Evolutionary conservation across 1,140 invertebrate species (phyloP), one percentile per base, ranked within the genome.

Genomic region (Alviniconcha marisindica): DNA sequence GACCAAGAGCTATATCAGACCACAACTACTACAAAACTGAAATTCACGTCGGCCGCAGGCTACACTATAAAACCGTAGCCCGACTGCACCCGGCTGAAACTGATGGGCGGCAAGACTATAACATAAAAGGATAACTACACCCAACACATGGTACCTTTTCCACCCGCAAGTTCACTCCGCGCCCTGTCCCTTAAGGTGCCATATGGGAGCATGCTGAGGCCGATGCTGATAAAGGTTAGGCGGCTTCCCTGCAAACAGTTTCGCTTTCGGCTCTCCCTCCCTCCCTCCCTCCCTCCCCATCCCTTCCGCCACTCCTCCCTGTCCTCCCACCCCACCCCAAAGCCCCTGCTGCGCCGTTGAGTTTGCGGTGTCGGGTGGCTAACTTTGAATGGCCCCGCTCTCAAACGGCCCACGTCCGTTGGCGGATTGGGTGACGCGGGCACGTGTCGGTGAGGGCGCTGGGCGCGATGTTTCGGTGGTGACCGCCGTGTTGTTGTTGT

Each of bases 91-190:
- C n/a, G n/a, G n/a, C n/a, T n/a, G n/a, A n/a, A n/a, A n/a, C n/a
- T n/a, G n/a, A n/a, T n/a, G n/a, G n/a, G n/a, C n/a, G n/a, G n/a
- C n/a, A n/a, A n/a, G n/a, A n/a, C n/a, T n/a, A n/a, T n/a, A n/a
- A n/a, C n/a, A n/a, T n/a, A n/a, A n/a, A n/a, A n/a, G n/a, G n/a
- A n/a, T 5, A 48, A 48, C 60, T 5, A 5, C 60, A 63, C 60
- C 60, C 60, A 63, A 63, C 24, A n/a, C 28, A 63, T 63, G 10
- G 60, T 63, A 63, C 60, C 60, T 63, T 63, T 63, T 63, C 60
- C 7, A 4, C 60, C 28, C 60, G 7, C 24, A n/a, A n/a, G n/a
- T n/a, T n/a, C n/a, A n/a, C n/a, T n/a, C n/a, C n/a, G n/a, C 24
- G 12, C 60, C 28, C 60, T 10, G 24, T 63, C 60, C 24, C 60